These are phyloP conservation scores for Darevskia mixta DNA, from an alignment of 2,797 vertebrate species.

Conservation along the genomic window DNA sequence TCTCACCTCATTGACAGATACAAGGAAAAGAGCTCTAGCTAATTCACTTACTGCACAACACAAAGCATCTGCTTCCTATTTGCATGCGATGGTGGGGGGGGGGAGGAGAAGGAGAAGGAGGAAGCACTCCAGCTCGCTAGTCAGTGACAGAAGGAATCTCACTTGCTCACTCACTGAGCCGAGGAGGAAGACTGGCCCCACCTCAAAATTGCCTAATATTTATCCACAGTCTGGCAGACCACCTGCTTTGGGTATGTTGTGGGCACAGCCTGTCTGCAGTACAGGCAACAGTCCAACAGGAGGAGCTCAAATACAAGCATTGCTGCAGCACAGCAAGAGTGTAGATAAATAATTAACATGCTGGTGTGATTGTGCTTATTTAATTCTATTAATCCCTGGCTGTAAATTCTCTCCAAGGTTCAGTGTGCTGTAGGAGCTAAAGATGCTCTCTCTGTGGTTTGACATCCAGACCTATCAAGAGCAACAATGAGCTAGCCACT, in stretches of 20 bases:
- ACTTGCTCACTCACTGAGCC: neutral
- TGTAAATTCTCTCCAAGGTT: constrained; percentile 55
- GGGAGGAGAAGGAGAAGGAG: too few relatives aligned
- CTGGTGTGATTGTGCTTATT: constrained; percentile 45
- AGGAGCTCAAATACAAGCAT: constrained; percentile 72
- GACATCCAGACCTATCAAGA: constrained; percentile 31
- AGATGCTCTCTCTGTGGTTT: neutral
- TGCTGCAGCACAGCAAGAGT: neutral
- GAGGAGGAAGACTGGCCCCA: neutral
- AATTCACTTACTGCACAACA: neutral
- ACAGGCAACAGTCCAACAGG: constrained; percentile 55
- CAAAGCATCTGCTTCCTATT: neutral
- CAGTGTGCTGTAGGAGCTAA: constrained; percentile 55
- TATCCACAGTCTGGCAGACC: constrained; percentile 3
- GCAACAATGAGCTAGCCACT: neutral
- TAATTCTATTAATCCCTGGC: constrained; percentile 66
- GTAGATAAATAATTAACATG: constrained; percentile 19
- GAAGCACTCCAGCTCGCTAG: neutral
- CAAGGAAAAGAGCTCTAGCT: neutral
- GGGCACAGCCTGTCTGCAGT: constrained; percentile 47
- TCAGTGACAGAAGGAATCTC: neutral
- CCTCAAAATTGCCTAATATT: neutral
- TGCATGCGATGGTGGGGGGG: too few relatives aligned
- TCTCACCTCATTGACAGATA: neutral
- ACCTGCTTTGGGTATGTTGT: constrained; percentile 20